Conservation (phyloP, 2,113 vertebrate species). For the Martes martes region DNA sequence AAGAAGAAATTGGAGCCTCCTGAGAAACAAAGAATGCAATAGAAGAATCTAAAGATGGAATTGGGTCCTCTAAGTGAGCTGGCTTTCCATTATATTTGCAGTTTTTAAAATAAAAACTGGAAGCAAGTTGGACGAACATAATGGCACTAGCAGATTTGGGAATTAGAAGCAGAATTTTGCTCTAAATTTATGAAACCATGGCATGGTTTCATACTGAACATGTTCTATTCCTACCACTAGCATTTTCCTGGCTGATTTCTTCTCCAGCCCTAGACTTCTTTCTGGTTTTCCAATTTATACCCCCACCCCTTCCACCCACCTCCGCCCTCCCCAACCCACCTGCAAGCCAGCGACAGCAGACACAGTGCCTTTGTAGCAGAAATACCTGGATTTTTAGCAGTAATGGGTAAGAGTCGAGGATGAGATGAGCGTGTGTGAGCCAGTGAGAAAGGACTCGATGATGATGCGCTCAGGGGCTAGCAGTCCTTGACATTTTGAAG, state of each 20-base stretch:
- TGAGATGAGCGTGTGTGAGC: neutral
- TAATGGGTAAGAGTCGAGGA: neutral
- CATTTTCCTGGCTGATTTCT: neutral
- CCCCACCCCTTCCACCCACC: neutral
- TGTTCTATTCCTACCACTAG: neutral
- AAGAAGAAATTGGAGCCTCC: neutral
- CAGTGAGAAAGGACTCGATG: neutral
- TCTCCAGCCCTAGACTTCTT: neutral
- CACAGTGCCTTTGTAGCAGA: neutral
- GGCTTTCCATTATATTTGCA: neutral
- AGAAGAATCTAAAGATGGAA: neutral
- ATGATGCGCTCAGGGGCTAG: neutral
- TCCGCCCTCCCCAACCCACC: neutral
- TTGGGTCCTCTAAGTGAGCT: neutral
- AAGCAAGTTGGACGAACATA: neutral
- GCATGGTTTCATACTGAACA: neutral
- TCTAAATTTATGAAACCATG: neutral
- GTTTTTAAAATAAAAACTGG: constrained; percentile 21
- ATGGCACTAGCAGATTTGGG: neutral
- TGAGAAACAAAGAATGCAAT: neutral
- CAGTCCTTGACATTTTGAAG: neutral
- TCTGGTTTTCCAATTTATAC: neutral
- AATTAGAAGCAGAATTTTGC: neutral
- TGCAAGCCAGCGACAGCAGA: neutral
- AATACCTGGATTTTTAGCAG: neutral